Percentiles rank a stretch among this genome's conserved stretches.
These are phyloP conservation scores for Onychomys arenicola DNA, from an alignment of 2,797 vertebrate species.

Conservation along the genomic window DNA sequence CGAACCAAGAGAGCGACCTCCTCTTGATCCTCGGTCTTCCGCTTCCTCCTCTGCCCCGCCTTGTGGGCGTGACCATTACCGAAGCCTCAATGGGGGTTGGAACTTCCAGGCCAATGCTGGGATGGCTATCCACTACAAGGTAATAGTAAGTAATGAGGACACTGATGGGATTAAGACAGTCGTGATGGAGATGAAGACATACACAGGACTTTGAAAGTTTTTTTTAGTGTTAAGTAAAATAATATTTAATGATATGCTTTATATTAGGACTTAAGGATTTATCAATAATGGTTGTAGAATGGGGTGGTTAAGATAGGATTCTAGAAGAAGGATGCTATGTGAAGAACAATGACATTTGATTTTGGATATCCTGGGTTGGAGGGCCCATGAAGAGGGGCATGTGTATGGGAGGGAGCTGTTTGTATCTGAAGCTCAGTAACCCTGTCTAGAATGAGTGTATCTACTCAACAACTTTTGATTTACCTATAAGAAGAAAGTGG, in stretches of 20 bases:
- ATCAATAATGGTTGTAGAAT: background rate
- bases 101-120: too few species aligned
- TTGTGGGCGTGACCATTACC: too few species aligned
- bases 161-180: too few species aligned
- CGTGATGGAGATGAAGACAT: background rate
- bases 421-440: background rate
- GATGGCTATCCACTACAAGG: too few species aligned
- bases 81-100: too few species aligned
- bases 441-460: background rate
- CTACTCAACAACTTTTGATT: background rate
- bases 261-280: background rate
- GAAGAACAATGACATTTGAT: background rate
- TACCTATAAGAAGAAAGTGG: background rate
- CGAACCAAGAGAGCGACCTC: too few species aligned
- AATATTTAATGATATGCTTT: background rate
- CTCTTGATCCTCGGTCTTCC: too few species aligned
- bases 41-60: too few species aligned
- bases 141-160: background rate
- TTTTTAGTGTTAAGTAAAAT: background rate
- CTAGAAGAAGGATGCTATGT: background rate
- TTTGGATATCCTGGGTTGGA: background rate
- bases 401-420: background rate
- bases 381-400: background rate
- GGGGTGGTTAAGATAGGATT: background rate
- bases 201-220: background rate